These are phyloP conservation scores for Sebastes oblongus DNA, from an alignment of 2,797 vertebrate species.

Conservation along the genomic window DNA sequence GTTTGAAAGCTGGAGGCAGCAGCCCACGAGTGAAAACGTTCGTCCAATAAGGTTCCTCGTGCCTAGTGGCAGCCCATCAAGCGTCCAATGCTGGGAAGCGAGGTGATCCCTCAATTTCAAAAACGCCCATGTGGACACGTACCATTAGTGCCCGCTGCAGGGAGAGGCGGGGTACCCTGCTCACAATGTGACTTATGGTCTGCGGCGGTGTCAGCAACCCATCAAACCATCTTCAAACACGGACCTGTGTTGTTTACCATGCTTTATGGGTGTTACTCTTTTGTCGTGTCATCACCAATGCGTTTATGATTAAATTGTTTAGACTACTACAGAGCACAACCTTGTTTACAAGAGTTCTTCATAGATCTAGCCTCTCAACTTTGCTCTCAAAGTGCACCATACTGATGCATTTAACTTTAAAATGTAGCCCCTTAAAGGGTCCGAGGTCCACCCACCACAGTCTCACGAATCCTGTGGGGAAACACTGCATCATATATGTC, in stretches of 20 bases:
- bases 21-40: too few relatives aligned
- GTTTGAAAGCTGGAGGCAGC: too few relatives aligned
- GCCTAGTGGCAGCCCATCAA: too few relatives aligned
- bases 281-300: background rate
- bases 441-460: background rate
- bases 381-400: background rate
- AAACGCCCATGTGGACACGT: too few relatives aligned
- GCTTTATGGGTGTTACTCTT: background rate
- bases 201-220: background rate
- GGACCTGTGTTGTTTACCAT: background rate
- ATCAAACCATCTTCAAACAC: background rate
- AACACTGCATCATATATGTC: constrained; percentile 29
- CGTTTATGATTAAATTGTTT: background rate
- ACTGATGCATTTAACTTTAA: background rate
- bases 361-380: background rate
- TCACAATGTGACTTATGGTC: background rate
- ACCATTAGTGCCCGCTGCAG: too few relatives aligned
- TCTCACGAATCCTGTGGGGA: background rate
- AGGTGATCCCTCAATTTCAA: too few relatives aligned
- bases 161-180: too few relatives aligned
- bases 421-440: background rate
- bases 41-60: too few relatives aligned
- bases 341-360: background rate
- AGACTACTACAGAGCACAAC: background rate
- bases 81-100: too few relatives aligned